These are phyloP conservation scores for Julus scandinavius DNA, from an alignment of 2,888 invertebrate genomes.

Conservation along the genomic window DNA sequence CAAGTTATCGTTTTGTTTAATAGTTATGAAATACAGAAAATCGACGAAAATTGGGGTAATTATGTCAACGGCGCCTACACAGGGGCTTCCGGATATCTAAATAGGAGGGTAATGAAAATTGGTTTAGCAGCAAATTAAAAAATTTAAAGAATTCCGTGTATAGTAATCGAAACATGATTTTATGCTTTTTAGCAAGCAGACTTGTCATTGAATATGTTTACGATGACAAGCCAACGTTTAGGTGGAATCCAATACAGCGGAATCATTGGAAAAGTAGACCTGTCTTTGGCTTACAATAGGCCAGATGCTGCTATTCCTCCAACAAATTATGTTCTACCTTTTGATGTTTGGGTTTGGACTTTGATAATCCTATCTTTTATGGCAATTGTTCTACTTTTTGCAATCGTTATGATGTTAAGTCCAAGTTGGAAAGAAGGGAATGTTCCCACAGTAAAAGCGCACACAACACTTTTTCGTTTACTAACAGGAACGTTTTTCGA, in stretches of 20 bases:
- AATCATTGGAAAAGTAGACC: not conserved
- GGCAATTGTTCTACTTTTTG: not conserved
- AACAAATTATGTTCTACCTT: constrained; percentile 44
- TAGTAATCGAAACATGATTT: not conserved
- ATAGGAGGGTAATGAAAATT: not conserved
- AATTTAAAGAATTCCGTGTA: not conserved
- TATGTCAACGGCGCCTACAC: not conserved
- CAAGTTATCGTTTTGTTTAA: not conserved
- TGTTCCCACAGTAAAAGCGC: not conserved
- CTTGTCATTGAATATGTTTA: constrained; percentile 36
- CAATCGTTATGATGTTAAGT: constrained; percentile 37
- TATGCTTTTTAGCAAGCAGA: constrained; percentile 4
- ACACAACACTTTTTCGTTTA: constrained; percentile 18
- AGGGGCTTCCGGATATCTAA: constrained; percentile 19
- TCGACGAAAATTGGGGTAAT: constrained; percentile 15
- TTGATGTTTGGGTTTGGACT: constrained; percentile 5
- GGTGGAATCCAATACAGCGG: constrained; percentile 40
- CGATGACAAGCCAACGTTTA: constrained; percentile 17
- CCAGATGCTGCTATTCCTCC: constrained; percentile 39
- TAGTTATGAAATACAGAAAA: not conserved
- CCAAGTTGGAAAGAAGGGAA: constrained; percentile 22
- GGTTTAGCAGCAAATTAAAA: not conserved
- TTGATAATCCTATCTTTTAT: not conserved
- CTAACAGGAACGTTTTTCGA: constrained; percentile 45
- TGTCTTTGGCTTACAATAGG: constrained; percentile 40